Conservation (phyloP, 2,797 vertebrate genomes). For the Bovichtus variegatus region DNA sequence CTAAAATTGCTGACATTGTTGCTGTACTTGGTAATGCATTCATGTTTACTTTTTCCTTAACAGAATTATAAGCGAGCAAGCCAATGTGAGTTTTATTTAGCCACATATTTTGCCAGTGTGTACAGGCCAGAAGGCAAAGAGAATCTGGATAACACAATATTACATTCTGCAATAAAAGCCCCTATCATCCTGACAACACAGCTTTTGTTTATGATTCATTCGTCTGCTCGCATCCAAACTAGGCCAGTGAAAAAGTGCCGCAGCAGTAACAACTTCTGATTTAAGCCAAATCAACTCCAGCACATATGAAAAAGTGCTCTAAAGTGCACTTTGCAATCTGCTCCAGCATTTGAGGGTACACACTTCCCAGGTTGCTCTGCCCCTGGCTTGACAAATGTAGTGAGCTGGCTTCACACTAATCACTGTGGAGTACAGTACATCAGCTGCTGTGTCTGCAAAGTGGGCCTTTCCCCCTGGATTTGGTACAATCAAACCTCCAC, state of each 20-base stretch:
- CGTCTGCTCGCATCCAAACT: constrained; percentile 12
- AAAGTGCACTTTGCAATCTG: constrained; percentile 61
- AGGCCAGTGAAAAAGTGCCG: constrained; percentile 41
- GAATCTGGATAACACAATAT: constrained; percentile 39
- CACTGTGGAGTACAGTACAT: constrained; percentile 67
- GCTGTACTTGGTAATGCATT: constrained; percentile 1
- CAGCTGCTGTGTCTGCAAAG: constrained; percentile 73
- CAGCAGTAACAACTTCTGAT: constrained; percentile 36
- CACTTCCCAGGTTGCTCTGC: constrained; percentile 39
- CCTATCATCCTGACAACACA: constrained; percentile 34
- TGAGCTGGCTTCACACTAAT: constrained; percentile 66
- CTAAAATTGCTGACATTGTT: constrained; percentile 29
- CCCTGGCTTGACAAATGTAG: constrained; percentile 44
- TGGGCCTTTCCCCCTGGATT: constrained; percentile 59
- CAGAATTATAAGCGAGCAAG: constrained; percentile 28
- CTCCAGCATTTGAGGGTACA: constrained; percentile 38
- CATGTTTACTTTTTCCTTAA: constrained; percentile 30
- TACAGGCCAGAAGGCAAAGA: constrained; percentile 31
- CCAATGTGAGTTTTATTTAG: constrained; percentile 41
- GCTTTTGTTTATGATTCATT: constrained; percentile 51
- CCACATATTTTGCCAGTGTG: constrained; percentile 8
- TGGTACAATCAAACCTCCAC: constrained; percentile 56
- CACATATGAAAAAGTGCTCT: constrained; percentile 32
- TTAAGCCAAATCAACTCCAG: constrained; percentile 48
- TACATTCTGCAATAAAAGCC: constrained; percentile 35